Evolutionary conservation across 2,888 invertebrate genomes (phyloP).

Genomic region (Hirtodrosophila histrioides): DNA sequence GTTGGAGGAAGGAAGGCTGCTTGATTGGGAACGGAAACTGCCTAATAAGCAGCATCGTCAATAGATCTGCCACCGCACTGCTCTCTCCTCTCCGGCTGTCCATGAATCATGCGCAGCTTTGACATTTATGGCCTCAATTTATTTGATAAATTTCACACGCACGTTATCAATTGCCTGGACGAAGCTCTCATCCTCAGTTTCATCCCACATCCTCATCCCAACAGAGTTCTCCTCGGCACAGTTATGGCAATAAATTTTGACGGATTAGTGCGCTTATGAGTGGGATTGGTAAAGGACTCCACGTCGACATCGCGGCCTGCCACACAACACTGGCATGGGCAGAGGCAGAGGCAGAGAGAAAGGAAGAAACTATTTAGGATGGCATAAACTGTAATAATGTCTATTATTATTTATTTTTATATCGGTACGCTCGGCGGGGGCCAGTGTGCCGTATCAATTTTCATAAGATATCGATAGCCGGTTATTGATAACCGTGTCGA

Average conservation of each 20-base stretch:
- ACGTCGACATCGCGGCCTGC: slow-evolving; percentile 4
- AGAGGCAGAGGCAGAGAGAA: slow-evolving; percentile 5
- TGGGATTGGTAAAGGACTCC: slow-evolving; percentile 58
- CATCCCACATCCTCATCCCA: slow-evolving; percentile 3
- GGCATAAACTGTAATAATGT: slow-evolving; percentile 76
- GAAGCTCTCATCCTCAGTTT: slow-evolving; percentile 7
- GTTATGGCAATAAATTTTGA: slow-evolving; percentile 76
- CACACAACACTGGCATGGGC: slow-evolving; percentile 1
- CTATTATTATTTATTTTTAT: slow-evolving; percentile 79
- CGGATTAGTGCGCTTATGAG: slow-evolving; percentile 77
- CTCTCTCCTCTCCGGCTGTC: slow-evolving; percentile 17
- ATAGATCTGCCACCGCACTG: slow-evolving; percentile 3
- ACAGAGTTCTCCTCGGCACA: slow-evolving; percentile 12
- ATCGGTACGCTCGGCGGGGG: slow-evolving; percentile 35
- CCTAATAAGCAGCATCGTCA: slow-evolving; percentile 57
- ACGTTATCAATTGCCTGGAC: slow-evolving; percentile 78
- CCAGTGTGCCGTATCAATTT: slow-evolving; percentile 67
- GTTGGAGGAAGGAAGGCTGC: slow-evolving; percentile 4
- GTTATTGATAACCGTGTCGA: slow-evolving; percentile 78
- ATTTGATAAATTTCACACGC: slow-evolving; percentile 81
- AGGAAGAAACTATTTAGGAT: slow-evolving; percentile 65
- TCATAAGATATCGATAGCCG: slow-evolving; percentile 79
- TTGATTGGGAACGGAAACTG: slow-evolving; percentile 60
- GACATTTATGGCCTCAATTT: slow-evolving; percentile 81
- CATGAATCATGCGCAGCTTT: slow-evolving; percentile 76